These are phyloP conservation scores for Aphidoletes aphidimyza DNA, from an alignment of 2,888 invertebrate genomes.

Conservation along the genomic window DNA sequence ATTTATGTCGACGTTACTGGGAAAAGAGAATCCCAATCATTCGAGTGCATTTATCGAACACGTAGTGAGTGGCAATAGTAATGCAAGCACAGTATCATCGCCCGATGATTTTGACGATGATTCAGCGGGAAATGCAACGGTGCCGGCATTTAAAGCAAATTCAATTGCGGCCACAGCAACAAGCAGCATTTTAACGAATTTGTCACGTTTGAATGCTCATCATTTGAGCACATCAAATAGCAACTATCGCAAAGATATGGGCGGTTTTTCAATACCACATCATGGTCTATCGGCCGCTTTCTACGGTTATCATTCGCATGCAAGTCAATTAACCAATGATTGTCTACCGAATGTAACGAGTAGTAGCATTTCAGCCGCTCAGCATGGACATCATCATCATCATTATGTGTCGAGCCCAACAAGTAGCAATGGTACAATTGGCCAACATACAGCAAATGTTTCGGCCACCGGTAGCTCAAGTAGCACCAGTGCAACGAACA, in stretches of 20 bases:
- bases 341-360: constrained; percentile 19
- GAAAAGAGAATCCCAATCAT: constrained; percentile 50
- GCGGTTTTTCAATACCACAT: constrained; percentile 58
- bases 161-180: constrained; percentile 44
- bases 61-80: constrained; percentile 54
- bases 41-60: constrained; percentile 55
- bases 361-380: not conserved
- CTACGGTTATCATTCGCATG: constrained; percentile 59
- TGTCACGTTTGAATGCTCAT: constrained; percentile 44
- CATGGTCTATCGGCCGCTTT: constrained; percentile 58
- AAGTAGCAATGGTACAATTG: not conserved
- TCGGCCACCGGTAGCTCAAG: not conserved
- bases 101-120: constrained; percentile 53
- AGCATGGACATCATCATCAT: constrained; percentile 46
- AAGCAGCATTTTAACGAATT: constrained; percentile 47
- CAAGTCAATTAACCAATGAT: constrained; percentile 57
- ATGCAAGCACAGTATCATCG: constrained; percentile 47
- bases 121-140: constrained; percentile 16
- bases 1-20: constrained; percentile 55
- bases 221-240: not conserved
- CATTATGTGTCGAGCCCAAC: constrained; percentile 55
- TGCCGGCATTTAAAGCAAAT: constrained; percentile 31
- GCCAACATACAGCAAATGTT: constrained; percentile 17
- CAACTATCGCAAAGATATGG: constrained; percentile 56
- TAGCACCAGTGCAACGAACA: not conserved